phyloP scores from a whole-genome alignment of 2,113 vertebrate genomes.

The Pimephales promelas region DNA sequence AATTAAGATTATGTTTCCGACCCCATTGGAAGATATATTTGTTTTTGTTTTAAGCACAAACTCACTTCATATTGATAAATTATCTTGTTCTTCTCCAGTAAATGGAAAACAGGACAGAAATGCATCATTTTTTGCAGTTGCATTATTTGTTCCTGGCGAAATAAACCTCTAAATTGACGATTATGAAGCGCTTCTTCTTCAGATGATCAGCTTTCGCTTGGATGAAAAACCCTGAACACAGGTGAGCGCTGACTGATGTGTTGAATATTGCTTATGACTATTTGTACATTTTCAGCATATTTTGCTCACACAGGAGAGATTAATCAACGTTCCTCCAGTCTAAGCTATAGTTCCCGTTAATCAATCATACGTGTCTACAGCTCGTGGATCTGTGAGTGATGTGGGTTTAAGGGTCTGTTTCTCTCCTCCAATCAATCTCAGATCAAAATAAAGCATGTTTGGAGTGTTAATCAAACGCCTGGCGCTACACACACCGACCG shows the following conservation, averaged over 20 bases:
- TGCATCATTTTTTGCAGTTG: too few relatives aligned
- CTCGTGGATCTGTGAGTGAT: background rate
- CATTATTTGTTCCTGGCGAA: background rate
- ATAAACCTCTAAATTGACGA: background rate
- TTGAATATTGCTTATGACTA: background rate
- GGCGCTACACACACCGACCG: too few relatives aligned
- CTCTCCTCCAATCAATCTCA: constrained; percentile 9
- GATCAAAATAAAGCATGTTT: background rate
- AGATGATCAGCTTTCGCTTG: background rate
- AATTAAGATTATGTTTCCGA: too few relatives aligned
- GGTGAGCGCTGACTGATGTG: constrained; percentile 8
- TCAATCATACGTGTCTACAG: background rate
- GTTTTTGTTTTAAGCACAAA: too few relatives aligned
- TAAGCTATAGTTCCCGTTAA: background rate
- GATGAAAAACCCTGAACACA: background rate
- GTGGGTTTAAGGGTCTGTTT: constrained; percentile 10
- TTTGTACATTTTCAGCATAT: constrained; percentile 17
- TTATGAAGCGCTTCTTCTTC: background rate
- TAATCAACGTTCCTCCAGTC: constrained; percentile 1
- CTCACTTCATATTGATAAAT: too few relatives aligned
- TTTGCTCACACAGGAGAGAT: background rate
- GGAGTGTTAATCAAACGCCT: background rate
- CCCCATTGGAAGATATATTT: too few relatives aligned
- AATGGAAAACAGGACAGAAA: too few relatives aligned
- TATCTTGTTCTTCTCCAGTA: too few relatives aligned